These are phyloP conservation scores for Calephelis nemesis DNA, from an alignment of 1,140 invertebrate genomes.

Conservation along the genomic window DNA sequence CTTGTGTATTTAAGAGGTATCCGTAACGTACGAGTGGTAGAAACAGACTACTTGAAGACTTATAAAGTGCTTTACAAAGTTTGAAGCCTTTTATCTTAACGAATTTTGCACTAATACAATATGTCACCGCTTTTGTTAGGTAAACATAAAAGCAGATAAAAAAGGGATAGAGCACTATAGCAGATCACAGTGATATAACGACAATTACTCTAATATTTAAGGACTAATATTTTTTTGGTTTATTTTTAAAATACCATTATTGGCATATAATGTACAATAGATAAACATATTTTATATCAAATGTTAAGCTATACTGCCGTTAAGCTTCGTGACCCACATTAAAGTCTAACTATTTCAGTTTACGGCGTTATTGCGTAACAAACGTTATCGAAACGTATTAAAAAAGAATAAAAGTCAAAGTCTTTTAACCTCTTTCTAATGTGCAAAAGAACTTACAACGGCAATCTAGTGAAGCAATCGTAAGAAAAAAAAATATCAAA, in stretches of 20 bases:
- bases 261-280: constrained; percentile 1
- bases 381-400: too few relatives aligned
- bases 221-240: constrained; percentile 6
- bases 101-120: too few relatives aligned
- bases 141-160: too few relatives aligned
- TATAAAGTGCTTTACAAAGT: too few relatives aligned
- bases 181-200: not conserved
- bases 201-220: not conserved
- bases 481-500: not conserved
- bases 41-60: too few relatives aligned
- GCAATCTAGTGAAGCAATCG: constrained; percentile 1
- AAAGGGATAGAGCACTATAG: too few relatives aligned
- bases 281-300: constrained; percentile 2
- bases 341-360: constrained; percentile 14
- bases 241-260: not conserved
- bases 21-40: too few relatives aligned
- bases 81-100: too few relatives aligned
- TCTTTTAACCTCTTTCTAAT: constrained; percentile 14
- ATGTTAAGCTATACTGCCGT: constrained; percentile 16
- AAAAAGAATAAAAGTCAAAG: not conserved
- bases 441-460: constrained; percentile 10
- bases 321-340: constrained; percentile 10
- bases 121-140: too few relatives aligned
- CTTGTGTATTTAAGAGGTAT: too few relatives aligned
- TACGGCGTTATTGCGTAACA: not conserved